phyloP scores from a whole-genome alignment of 2,888 invertebrate species.

The Tenthredo amoena region DNA sequence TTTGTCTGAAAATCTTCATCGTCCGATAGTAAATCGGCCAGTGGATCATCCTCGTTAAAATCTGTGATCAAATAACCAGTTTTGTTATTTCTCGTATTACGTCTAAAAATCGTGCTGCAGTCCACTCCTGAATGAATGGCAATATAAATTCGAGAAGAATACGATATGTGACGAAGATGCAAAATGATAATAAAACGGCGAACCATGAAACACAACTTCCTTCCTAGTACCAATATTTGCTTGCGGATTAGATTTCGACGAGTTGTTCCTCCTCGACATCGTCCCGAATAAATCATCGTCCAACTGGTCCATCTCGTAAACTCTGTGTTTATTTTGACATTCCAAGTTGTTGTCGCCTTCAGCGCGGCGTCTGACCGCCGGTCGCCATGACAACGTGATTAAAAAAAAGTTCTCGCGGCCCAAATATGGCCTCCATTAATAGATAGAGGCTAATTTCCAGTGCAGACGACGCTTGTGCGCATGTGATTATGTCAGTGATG shows the following conservation, averaged over 20 bases:
- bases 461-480: constrained; percentile 23
- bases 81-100: not conserved
- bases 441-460: not conserved
- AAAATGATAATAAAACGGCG: not conserved
- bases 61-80: constrained; percentile 48
- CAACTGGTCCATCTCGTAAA: constrained; percentile 65
- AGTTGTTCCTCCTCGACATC: constrained; percentile 59
- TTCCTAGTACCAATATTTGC: constrained; percentile 62
- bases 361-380: not conserved
- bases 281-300: constrained; percentile 67
- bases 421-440: not conserved
- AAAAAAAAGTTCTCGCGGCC: not conserved
- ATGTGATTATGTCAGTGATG: not conserved
- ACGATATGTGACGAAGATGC: not conserved
- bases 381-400: constrained; percentile 32
- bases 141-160: not conserved
- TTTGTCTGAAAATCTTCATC: constrained; percentile 60
- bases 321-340: not conserved
- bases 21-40: constrained; percentile 65
- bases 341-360: not conserved
- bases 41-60: constrained; percentile 64
- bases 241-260: constrained; percentile 52
- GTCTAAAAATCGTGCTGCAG: not conserved
- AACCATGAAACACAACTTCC: constrained; percentile 70
- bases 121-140: not conserved